Evolutionary conservation across 1,140 invertebrate genomes (phyloP), one percentile per base, ranked within the genome.

Genomic region (Archivesica marissinica): DNA sequence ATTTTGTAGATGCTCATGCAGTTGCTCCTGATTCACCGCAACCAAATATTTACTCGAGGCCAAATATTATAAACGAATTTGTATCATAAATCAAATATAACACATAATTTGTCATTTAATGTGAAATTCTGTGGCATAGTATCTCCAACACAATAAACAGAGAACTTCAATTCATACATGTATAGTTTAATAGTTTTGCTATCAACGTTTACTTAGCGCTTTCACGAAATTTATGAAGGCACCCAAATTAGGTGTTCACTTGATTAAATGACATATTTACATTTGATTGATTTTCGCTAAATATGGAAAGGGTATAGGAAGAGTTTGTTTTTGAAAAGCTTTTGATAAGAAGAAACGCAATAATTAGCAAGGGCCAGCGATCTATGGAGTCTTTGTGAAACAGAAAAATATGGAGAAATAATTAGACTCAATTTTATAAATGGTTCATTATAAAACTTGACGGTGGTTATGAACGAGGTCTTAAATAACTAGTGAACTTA

Each of bases 231-330:
- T 70, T 68, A 52, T 70, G 50, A 39, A 75, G 80, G 70, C 68
- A n/a, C 80, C 52, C 39, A 75, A 83, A 83, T 75, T 74, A 74
- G 70, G 41, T 35, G 56, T 75, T 38, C 54, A 59, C 52, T 59
- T 61, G 80, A 83, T 83, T 83, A 75, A 28, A 59, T 72, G n/a
- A 35, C 30, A 56, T 72, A 75, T 83, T 83, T 83, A 64, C 68
- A 83, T 75, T 83, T 28, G 50, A 47, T 61, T 44, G 70, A 75
- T 83, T 56, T 72, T 74, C 33, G 20, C 35, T 75, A 72, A 83
- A 74, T 59, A 75, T 23, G 15, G 4, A 33, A 33, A 50, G 39
- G 70, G 20, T 54, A 50, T 75, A n/a, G 50, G 44, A 41, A 6
- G 25, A 83, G 80, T 70, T 83, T 83, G 68, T 83, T 75, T 83